These are phyloP conservation scores for Aplocera efformata DNA, from an alignment of 2,888 invertebrate genomes.

Conservation along the genomic window DNA sequence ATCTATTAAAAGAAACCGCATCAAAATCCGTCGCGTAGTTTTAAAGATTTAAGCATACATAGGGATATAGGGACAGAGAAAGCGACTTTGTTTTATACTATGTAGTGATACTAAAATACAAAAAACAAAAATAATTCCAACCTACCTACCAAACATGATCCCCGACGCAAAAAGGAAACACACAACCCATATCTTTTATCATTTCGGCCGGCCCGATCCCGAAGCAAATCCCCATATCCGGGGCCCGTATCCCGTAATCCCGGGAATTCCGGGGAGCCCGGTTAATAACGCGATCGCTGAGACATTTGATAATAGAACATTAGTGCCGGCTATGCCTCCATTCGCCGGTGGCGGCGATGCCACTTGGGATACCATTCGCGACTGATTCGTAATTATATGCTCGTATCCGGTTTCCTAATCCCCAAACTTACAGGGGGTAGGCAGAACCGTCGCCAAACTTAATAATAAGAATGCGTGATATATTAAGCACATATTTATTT, in stretches of 20 bases:
- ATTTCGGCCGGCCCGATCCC: constrained; percentile 71
- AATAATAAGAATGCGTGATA: too few relatives aligned
- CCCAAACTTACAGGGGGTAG: too few relatives aligned
- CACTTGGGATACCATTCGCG: constrained; percentile 35
- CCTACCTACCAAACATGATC: constrained; percentile 11
- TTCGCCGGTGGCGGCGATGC: constrained; percentile 59
- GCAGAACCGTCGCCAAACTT: too few relatives aligned
- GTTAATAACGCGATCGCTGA: constrained; percentile 40
- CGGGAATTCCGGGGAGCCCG: constrained; percentile 65
- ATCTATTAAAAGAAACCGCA: too few relatives aligned
- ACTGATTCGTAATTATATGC: constrained; percentile 21
- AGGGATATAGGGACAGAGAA: too few relatives aligned
- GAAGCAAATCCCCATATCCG: constrained; percentile 78
- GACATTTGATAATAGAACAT: constrained; percentile 67
- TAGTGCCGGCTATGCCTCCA: constrained; percentile 69
- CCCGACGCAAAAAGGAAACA: constrained; percentile 21
- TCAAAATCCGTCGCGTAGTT: too few relatives aligned
- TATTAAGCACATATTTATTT: too few relatives aligned
- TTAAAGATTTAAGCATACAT: too few relatives aligned
- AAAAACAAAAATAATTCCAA: constrained; percentile 3
- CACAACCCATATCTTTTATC: constrained; percentile 69
- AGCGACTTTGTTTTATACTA: too few relatives aligned
- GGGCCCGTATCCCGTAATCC: constrained; percentile 73
- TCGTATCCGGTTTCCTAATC: too few relatives aligned
- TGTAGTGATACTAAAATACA: too few relatives aligned